Evolutionary conservation across 2,113 vertebrate species (phyloP), one percentile per base, ranked within the genome.

Genomic region (Oostethus manadensis): DNA sequence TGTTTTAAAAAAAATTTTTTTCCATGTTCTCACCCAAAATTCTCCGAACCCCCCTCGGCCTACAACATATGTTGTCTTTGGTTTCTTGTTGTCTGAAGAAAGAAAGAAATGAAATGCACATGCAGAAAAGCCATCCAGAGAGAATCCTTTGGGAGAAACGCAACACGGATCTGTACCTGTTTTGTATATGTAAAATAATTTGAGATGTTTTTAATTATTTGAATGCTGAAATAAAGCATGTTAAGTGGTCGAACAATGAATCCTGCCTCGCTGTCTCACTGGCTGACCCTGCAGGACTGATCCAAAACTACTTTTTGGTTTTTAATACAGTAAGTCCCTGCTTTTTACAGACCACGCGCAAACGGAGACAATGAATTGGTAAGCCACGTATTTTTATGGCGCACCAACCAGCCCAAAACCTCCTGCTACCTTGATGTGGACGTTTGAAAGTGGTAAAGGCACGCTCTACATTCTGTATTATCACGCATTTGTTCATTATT

Each of bases 151-250:
- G 78, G 85, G 81, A 75, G 26, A 77, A 90, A 89, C 87, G 90
- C 74, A 88, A 91, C 87, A 78, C 90, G 85, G 89, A 92, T 90
- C 88, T 95, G 93, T 96, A 94, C 92, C 93, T 94, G 92, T 93
- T 96, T 92, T 96, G 93, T 98, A 91, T 93, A 91, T 98, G 94
- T 98, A 94, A 94, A 93, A 95, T 94, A 94, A 96, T 93, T 94
- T 94, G 92, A 95, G 93, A 95, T 94, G 92, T 95, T 93, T 94
- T 92, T 94, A 95, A 95, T 97, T 94, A 94, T 95, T 93, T 96
- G 91, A 93, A 93, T 93, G 94, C 93, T 96, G 93, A 93, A 96
- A 96, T 97, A 96, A 96, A 97, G 93, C 94, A 97, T 94, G 95
- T 95, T 93, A 94, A 94, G 93, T 94, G 93, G 93, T 94, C 92